Evolutionary conservation across 2,888 invertebrate species (phyloP).

Genomic region (Melanargia galathea): DNA sequence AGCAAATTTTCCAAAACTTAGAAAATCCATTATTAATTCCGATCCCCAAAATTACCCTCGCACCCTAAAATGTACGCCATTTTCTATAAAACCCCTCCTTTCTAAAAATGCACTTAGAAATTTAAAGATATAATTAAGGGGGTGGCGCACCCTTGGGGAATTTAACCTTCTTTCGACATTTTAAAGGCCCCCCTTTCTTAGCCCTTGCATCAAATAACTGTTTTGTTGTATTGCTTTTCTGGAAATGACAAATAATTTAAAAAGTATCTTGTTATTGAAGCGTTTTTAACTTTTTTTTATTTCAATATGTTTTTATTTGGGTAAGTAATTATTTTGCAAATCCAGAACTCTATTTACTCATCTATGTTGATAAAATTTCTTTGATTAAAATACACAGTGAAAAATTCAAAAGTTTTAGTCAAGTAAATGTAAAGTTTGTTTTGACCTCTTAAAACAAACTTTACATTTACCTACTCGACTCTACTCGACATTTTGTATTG

Average conservation of each 20-base stretch:
- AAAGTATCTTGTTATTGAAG: background rate
- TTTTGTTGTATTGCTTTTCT: conserved; percentile 34
- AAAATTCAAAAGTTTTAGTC: too few relatives aligned
- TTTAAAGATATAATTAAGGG: conserved; percentile 82
- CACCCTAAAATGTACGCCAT: conserved; percentile 42
- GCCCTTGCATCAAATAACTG: conserved; percentile 48
- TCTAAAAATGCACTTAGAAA: conserved; percentile 79
- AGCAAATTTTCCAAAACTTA: conserved; percentile 47
- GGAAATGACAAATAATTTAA: conserved; percentile 28
- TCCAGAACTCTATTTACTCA: too few relatives aligned
- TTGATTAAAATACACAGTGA: too few relatives aligned
- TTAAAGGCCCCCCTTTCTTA: conserved; percentile 77
- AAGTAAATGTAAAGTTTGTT: too few relatives aligned
- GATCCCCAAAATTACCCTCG: conserved; percentile 44
- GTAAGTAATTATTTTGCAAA: background rate
- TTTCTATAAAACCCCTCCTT: conserved; percentile 56
- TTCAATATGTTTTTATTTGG: background rate
- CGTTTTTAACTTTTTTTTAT: background rate
- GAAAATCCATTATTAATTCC: conserved; percentile 51
- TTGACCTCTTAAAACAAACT: too few relatives aligned
- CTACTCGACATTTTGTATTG: too few relatives aligned
- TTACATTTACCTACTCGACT: too few relatives aligned
- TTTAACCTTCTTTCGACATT: conserved; percentile 80
- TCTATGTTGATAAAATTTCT: too few relatives aligned
- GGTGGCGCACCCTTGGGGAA: conserved; percentile 70